Evolutionary conservation across 2,113 vertebrate species (phyloP).

Genomic region (Castor canadensis): DNA sequence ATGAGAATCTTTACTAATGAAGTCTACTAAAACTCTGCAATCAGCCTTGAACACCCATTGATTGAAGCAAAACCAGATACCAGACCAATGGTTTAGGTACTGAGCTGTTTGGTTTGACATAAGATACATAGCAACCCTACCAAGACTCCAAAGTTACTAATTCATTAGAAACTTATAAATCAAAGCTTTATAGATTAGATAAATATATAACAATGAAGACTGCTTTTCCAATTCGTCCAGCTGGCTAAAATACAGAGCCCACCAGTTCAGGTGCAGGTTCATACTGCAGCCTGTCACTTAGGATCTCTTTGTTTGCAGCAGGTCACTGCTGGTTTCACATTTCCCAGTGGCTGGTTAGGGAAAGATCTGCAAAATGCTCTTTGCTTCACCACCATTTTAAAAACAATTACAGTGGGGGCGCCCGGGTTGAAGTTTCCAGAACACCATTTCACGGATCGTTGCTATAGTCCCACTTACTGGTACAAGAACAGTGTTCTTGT

Average conservation of each 20-base stretch:
- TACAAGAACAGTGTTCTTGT: constrained; percentile 16
- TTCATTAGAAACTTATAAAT: not conserved
- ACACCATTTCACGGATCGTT: constrained; percentile 44
- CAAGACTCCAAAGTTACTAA: not conserved
- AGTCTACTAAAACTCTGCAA: not conserved
- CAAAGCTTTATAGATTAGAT: not conserved
- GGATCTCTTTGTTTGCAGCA: not conserved
- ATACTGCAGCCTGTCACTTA: not conserved
- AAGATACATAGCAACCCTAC: rapidly evolving
- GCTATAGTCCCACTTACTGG: constrained; percentile 54
- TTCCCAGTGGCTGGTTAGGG: constrained; percentile 42
- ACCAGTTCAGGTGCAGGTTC: not conserved
- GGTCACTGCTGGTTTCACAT: not conserved
- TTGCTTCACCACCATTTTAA: constrained; percentile 51
- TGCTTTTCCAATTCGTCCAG: too few relatives aligned
- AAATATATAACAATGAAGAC: not conserved
- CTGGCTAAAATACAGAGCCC: not conserved
- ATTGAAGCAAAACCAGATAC: not conserved
- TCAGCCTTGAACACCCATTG: too few relatives aligned
- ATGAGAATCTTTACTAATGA: not conserved
- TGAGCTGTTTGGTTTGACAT: not conserved
- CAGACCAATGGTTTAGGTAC: not conserved
- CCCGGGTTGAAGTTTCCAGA: constrained; percentile 50
- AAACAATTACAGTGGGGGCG: not conserved
- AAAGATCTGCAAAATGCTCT: constrained; percentile 55